Evolutionary conservation across 2,888 invertebrate species (phyloP).

Genomic region (Pterostichus madidus): DNA sequence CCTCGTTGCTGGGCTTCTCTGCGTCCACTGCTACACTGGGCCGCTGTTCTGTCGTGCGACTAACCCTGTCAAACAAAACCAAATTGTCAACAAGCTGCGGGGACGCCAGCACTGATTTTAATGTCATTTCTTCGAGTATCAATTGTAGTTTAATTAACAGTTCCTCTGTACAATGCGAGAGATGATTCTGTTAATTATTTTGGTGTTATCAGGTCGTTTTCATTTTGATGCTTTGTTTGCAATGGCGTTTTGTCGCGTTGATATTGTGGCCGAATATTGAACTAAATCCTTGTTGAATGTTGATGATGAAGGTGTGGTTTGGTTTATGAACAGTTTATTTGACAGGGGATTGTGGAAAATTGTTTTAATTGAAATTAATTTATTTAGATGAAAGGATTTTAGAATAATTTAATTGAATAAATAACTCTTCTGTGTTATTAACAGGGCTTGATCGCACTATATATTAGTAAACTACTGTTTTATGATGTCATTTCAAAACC

Average conservation of each 20-base stretch:
- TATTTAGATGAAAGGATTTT: constrained; percentile 26
- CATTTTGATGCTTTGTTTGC: constrained; percentile 29
- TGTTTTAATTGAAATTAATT: constrained; percentile 31
- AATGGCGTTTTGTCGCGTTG: constrained; percentile 28
- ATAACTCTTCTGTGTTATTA: not conserved
- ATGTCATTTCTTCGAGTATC: constrained; percentile 62
- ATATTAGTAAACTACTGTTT: not conserved
- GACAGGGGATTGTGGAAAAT: constrained; percentile 32
- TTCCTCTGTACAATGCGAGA: constrained; percentile 36
- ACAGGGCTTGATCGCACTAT: not conserved
- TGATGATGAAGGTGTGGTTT: constrained; percentile 31
- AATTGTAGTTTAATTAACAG: constrained; percentile 61
- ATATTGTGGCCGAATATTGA: constrained; percentile 45
- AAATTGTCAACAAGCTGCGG: constrained; percentile 68
- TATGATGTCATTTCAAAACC: constrained; percentile 14
- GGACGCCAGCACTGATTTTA: constrained; percentile 40
- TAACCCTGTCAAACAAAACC: constrained; percentile 71
- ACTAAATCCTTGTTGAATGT: constrained; percentile 17
- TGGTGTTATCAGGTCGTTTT: constrained; percentile 56
- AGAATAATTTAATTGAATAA: constrained; percentile 25
- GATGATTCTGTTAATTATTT: constrained; percentile 49
- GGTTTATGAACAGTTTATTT: constrained; percentile 14
- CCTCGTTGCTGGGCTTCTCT: not conserved
- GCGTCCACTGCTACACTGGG: constrained; percentile 65
- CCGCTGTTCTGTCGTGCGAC: constrained; percentile 68